Conservation (phyloP, 2,797 vertebrate species). For the Acrossocheilus wenchowensis region DNA sequence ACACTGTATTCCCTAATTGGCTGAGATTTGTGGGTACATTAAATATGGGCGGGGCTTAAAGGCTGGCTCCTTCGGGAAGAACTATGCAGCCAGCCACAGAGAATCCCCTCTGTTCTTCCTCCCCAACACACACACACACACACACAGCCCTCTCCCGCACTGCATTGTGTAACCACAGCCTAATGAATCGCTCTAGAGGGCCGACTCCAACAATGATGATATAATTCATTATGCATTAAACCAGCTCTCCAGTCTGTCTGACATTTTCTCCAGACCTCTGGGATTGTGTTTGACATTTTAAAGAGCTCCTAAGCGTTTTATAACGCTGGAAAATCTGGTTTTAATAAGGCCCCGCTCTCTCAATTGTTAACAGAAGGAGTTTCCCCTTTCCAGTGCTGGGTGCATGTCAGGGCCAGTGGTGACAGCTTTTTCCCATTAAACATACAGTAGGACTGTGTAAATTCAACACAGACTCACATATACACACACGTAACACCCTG, state of each 20-base stretch:
- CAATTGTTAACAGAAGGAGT: constrained; percentile 96
- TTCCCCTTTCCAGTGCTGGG: constrained; percentile 81
- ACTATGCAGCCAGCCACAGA: constrained; percentile 20
- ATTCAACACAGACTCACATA: constrained; percentile 87
- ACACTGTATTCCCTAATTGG: neutral
- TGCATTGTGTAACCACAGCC: constrained; percentile 73
- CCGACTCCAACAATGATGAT: constrained; percentile 80
- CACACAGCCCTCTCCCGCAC: constrained; percentile 63
- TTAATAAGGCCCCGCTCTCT: constrained; percentile 92
- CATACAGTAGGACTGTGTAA: constrained; percentile 95
- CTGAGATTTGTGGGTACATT: neutral
- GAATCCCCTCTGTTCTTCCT: constrained; percentile 26
- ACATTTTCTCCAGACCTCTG: constrained; percentile 96
- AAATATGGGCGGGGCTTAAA: constrained; percentile 17
- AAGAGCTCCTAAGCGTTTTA: constrained; percentile 99
- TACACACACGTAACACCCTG: constrained; percentile 26
- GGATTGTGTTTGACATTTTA: constrained; percentile 99
- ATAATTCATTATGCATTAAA: constrained; percentile 99
- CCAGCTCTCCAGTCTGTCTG: constrained; percentile 91
- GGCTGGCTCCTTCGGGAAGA: neutral
- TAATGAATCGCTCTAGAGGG: constrained; percentile 82
- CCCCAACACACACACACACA: neutral
- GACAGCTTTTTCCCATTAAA: constrained; percentile 99
- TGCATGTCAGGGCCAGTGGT: constrained; percentile 76
- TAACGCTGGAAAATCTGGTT: constrained; percentile 98